Base-by-base conservation (phyloP, 2,888 invertebrate genomes). In the Tiliacea citrago region DNA sequence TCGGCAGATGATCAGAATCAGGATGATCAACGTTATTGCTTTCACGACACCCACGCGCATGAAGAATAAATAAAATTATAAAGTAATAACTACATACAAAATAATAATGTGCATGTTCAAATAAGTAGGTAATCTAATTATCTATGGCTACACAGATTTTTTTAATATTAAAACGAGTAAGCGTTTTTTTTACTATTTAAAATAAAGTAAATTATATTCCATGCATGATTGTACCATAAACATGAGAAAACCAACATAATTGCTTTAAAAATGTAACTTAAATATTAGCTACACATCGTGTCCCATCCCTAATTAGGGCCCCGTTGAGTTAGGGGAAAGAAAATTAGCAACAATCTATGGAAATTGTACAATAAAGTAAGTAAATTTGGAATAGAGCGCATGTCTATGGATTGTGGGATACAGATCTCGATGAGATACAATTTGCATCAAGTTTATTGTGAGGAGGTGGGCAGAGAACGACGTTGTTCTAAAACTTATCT, bases 341-440 rank as follows among this genome's bases (percentile, higher is more conserved):
- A 81, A 86, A 88, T 88, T 86, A 76, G 68, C 75, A 47, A 77
- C 85, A 87, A 86, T 86, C 85, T 85, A 87, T 85, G 87, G 83
- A 78, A 87, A 88, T 87, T 81, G 85, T 65, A 71, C 86, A 79
- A 86, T 86, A 88, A 82, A 86, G 76, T 76, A 83, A 81, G 75
- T 78, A 73, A 80, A 87, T 84, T 83, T 73, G 73, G 61, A 76
- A 71, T 77, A 73, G 35, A 71, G 69, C 70, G 70, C 77, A 85
- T 66, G 55, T 73, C 84, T 75, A 77, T 79, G 79, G 77, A 72
- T 72, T 49, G 57, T 16, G 61, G 49, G 82, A 81, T 78, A 77
- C 49, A 62, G 73, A 82, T 87, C 85, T 83, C 51, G 73, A 77
- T 51, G 73, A 77, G 78, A 76, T 76, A 78, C 55, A 73, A 79